Base-by-base conservation (phyloP, 2,888 invertebrate species). In the Noctuana brunneofusca region DNA sequence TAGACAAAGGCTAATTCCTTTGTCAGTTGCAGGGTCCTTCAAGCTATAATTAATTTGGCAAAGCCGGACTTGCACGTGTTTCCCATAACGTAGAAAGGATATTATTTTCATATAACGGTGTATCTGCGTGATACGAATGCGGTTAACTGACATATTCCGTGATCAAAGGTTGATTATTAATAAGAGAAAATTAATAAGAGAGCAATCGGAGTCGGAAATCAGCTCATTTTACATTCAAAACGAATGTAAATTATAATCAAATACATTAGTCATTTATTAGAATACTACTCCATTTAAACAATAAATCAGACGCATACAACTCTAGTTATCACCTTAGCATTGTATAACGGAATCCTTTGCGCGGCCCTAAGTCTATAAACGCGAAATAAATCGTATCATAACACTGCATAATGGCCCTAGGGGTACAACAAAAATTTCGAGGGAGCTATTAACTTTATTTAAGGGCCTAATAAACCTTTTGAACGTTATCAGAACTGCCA, bases 391-490 rank as follows among this genome's bases (percentile, higher is more conserved):
- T 89, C 89, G 86, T 82, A 78, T 80, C 81, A 82, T 83, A 80
- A 83, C 83, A 80, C 81, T 82, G 73, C 80, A 81, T 89, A 88
- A 89, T 87, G 83, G 86, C 83, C 78, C 80, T 82, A 50, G 83
- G 87, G 88, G 86, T 82, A 83, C 84, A 81, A 76, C 82, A 87
- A 89, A 88, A 88, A 88, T 84, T 89, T 87, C 81, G 78, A 72
- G 78, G 78, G 80, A 76, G 87, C 89, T 85, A 89, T 89, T 87
- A 89, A 89, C 81, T 86, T 89, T 89, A 88, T 89, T 89, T 89
- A 89, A 89, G 88, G 80, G 81, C 81, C 87, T 86, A 88, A 87
- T 88, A 89, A 89, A 89, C 85, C 86, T 83, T 89, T 86, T 83
- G 82, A 83, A 81, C 85, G 87, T 84, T 89, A 89, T 89, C 88